phyloP scores from a whole-genome alignment of 1,140 invertebrate species.

The Caerostris extrusa region DNA sequence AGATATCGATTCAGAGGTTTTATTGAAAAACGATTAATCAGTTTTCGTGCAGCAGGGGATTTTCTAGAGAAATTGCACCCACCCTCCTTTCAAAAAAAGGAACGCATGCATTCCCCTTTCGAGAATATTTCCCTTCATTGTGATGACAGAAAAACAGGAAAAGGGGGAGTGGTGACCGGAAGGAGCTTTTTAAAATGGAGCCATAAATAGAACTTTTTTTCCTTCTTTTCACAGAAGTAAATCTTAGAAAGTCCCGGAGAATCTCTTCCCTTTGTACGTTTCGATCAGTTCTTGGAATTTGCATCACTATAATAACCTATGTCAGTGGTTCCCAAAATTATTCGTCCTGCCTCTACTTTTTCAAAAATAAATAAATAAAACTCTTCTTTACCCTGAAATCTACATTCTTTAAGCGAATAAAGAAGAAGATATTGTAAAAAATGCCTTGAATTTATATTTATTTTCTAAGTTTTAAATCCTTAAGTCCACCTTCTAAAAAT shows the following conservation, averaged over 20 bases:
- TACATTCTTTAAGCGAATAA: too few species aligned
- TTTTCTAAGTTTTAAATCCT: too few species aligned
- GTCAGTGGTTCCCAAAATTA: too few species aligned
- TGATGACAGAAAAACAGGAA: background rate
- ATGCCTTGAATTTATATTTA: too few species aligned
- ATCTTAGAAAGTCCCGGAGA: background rate
- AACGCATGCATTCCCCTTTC: background rate
- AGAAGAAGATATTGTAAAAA: too few species aligned
- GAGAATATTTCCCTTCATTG: background rate
- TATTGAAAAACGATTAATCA: constrained; percentile 25
- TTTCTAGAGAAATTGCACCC: background rate
- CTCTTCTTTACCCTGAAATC: too few species aligned
- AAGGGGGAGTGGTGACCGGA: background rate
- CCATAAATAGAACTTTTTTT: too few species aligned
- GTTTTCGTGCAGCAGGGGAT: background rate
- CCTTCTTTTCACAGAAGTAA: background rate
- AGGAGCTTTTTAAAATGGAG: background rate
- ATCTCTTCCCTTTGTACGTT: background rate
- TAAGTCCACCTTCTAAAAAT: too few species aligned
- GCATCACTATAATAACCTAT: background rate
- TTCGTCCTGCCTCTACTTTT: too few species aligned
- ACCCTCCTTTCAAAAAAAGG: too few species aligned
- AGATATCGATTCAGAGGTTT: background rate
- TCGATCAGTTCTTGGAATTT: background rate
- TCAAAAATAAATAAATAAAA: too few species aligned